These are phyloP conservation scores for Nannobrachium achirus DNA, from an alignment of 2,113 vertebrate genomes.

Conservation along the genomic window DNA sequence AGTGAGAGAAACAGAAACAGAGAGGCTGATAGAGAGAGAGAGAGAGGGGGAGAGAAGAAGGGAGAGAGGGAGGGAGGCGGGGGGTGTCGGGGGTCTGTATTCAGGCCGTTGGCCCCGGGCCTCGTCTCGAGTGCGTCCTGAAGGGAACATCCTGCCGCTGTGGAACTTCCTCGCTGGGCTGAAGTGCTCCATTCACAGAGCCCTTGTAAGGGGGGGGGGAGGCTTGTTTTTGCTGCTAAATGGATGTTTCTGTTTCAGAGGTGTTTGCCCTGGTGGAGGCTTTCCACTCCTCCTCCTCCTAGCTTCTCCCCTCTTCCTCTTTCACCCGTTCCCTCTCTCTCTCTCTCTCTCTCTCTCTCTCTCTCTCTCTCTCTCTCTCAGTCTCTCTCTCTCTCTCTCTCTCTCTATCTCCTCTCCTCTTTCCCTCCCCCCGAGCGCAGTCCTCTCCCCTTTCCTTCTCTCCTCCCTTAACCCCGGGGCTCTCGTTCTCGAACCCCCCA, in stretches of 20 bases:
- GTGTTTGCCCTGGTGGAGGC: constrained; percentile 63
- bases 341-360: too few species aligned
- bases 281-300: constrained; percentile 40
- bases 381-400: too few species aligned
- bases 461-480: constrained; percentile 15
- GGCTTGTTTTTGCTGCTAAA: constrained; percentile 71
- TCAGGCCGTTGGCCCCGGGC: constrained; percentile 56
- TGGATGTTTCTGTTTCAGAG: constrained; percentile 73
- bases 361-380: too few species aligned
- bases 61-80: constrained; percentile 1
- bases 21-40: constrained; percentile 55
- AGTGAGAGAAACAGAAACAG: too few species aligned
- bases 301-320: background rate
- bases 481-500: constrained; percentile 26
- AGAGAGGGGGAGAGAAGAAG: constrained; percentile 20
- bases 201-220: constrained; percentile 62
- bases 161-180: constrained; percentile 67
- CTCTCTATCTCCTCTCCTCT: constrained; percentile 6
- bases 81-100: constrained; percentile 45
- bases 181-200: constrained; percentile 74
- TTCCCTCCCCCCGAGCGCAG: background rate
- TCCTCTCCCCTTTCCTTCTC: background rate
- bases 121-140: constrained; percentile 68
- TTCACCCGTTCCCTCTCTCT: background rate
- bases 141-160: constrained; percentile 76